Conservation (phyloP, 2,113 vertebrate species). For the Megalops atlanticus region DNA sequence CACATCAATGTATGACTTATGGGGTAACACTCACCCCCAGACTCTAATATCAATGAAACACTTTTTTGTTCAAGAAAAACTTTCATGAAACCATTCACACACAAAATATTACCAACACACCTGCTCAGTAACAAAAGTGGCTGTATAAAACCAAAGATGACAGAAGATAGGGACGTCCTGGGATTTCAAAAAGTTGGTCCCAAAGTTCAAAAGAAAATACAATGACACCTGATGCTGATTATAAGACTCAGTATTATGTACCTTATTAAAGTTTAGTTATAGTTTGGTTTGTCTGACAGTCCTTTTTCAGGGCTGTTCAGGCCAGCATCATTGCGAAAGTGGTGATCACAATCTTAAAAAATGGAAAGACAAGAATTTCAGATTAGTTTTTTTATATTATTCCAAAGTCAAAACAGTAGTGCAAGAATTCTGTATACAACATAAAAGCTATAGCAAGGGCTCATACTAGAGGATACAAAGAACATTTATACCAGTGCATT, state of each 20-base stretch:
- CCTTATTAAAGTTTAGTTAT: background rate
- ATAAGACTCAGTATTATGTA: background rate
- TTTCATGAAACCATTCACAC: no score
- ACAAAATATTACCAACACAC: no score
- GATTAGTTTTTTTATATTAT: background rate
- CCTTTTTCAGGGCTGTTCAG: no score
- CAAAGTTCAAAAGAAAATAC: background rate
- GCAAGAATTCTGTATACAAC: background rate
- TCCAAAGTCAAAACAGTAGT: background rate
- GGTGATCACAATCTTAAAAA: no score
- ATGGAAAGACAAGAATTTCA: background rate
- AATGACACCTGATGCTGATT: background rate
- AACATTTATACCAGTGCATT: background rate
- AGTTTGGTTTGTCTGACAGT: background rate
- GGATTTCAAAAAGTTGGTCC: background rate
- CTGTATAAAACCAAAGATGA: no score
- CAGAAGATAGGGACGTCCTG: background rate
- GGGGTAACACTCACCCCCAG: no score
- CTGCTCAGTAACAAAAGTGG: no score
- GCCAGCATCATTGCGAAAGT: no score
- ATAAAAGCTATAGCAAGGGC: background rate
- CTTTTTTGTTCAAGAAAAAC: no score
- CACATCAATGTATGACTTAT: no score
- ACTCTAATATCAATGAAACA: no score
- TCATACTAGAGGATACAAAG: conserved; percentile 1